A percentile compares a stretch with the other conserved stretches of the same genome.
Evolutionary conservation across 2,113 vertebrate genomes (phyloP).

Genomic region (Oryzias woworae): DNA sequence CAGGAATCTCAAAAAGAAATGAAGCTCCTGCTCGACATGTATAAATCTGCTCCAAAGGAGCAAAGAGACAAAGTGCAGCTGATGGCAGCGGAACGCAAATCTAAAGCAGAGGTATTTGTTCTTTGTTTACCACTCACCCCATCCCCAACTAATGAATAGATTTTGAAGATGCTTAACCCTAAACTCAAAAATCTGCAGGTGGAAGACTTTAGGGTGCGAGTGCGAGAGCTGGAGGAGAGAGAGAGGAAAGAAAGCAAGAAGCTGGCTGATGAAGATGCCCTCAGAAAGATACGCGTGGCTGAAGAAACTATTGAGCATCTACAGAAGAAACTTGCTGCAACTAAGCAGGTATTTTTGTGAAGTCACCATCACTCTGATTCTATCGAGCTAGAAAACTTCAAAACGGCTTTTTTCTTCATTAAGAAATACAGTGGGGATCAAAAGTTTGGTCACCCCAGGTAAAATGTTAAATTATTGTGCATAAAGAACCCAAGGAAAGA

Average conservation of each 20-base stretch:
- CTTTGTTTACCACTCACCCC: neutral
- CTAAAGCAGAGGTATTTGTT: conserved; percentile 86
- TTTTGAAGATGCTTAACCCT: neutral
- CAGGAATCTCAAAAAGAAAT: conserved; percentile 96
- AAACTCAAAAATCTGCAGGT: conserved; percentile 67
- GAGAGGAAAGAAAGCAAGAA: conserved; percentile 92
- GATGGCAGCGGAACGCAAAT: conserved; percentile 92
- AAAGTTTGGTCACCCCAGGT: too few relatives aligned
- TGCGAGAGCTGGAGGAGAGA: conserved; percentile 88
- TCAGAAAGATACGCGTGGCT: conserved; percentile 86
- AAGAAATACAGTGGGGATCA: too few relatives aligned
- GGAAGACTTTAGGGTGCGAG: conserved; percentile 84
- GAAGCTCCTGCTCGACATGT: conserved; percentile 93
- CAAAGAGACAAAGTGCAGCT: conserved; percentile 94
- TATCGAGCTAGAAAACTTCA: too few relatives aligned
- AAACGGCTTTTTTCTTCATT: too few relatives aligned
- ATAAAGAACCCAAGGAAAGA: too few relatives aligned
- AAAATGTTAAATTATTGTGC: too few relatives aligned
- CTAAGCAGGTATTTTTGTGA: conserved; percentile 82
- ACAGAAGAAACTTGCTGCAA: conserved; percentile 90
- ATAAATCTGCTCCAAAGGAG: conserved; percentile 92
- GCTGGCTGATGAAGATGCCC: conserved; percentile 89
- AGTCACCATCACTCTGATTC: too few relatives aligned
- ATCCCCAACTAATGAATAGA: neutral
- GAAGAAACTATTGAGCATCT: conserved; percentile 93